These are phyloP conservation scores for Chanos chanos DNA, from an alignment of 2,797 vertebrate species.

Conservation along the genomic window DNA sequence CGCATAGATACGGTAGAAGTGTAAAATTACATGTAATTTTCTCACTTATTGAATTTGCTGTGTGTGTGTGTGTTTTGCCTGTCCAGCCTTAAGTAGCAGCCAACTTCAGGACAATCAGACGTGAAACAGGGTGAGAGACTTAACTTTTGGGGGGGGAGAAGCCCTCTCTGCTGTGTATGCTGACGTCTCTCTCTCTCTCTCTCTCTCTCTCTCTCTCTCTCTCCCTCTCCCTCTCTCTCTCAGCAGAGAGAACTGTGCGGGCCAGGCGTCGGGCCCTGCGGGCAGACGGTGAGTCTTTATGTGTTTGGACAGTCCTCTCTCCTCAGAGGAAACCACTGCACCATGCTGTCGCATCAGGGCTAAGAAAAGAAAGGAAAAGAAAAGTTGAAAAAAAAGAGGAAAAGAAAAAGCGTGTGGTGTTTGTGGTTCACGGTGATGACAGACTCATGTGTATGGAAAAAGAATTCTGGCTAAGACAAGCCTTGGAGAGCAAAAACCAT, in stretches of 20 bases:
- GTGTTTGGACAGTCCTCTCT: slow-evolving; percentile 55
- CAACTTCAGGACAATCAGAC: slow-evolving; percentile 4
- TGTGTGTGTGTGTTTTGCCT: slow-evolving; percentile 9
- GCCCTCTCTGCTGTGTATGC: slow-evolving; percentile 28
- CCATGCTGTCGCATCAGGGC: slow-evolving; percentile 14
- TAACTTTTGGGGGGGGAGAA: slow-evolving; percentile 16
- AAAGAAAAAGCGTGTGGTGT: slow-evolving; percentile 10
- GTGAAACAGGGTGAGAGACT: neutral
- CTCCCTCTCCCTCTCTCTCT: slow-evolving; percentile 31
- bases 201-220: slow-evolving; percentile 29
- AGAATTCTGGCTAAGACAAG: neutral
- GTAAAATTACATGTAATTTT: slow-evolving; percentile 8
- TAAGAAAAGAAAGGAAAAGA: too few relatives aligned
- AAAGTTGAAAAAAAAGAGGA: slow-evolving; percentile 1
- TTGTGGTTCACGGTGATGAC: slow-evolving; percentile 1
- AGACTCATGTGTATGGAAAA: neutral
- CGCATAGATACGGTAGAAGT: neutral
- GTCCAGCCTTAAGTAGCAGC: neutral
- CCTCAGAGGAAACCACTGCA: slow-evolving; percentile 41
- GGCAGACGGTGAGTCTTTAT: slow-evolving; percentile 57
- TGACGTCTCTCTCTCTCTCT: too few relatives aligned
- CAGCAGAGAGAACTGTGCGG: slow-evolving; percentile 56
- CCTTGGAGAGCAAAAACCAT: slow-evolving; percentile 2
- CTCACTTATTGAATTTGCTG: slow-evolving; percentile 14
- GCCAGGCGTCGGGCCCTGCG: slow-evolving; percentile 44